These are phyloP conservation scores for Ahaetulla prasina DNA, from an alignment of 2,113 vertebrate species.

Conservation along the genomic window DNA sequence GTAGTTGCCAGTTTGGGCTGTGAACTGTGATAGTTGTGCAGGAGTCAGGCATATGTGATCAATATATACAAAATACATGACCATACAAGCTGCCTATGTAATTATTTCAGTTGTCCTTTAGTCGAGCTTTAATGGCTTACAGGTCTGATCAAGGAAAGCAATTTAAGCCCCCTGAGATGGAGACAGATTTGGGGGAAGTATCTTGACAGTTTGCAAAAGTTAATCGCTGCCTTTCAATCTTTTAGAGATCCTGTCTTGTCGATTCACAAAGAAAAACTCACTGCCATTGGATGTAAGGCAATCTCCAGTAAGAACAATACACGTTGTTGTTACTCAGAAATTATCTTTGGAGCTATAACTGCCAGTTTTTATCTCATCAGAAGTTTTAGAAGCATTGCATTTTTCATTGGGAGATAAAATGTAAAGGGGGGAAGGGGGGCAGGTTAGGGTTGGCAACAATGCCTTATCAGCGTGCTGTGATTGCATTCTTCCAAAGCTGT, in stretches of 20 bases:
- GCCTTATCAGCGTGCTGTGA: not conserved
- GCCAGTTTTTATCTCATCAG: not conserved
- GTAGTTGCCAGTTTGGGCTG: not conserved
- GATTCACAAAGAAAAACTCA: not conserved
- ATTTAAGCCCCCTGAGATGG: not conserved
- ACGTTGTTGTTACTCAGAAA: too few relatives aligned
- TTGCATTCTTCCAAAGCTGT: not conserved
- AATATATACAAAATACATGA: not conserved
- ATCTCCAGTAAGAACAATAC: not conserved
- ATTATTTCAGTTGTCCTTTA: not conserved
- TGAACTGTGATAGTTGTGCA: not conserved
- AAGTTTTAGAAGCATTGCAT: not conserved
- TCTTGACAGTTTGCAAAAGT: not conserved
- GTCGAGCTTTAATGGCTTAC: not conserved
- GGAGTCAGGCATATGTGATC: not conserved
- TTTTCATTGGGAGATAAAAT: not conserved
- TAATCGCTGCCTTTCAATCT: not conserved
- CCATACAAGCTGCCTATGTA: not conserved
- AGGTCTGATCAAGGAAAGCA: not conserved
- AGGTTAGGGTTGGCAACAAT: not conserved
- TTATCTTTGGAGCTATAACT: not conserved
- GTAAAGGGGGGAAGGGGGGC: not conserved
- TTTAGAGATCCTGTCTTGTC: not conserved
- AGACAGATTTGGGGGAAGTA: not conserved
- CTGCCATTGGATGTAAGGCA: not conserved